These are phyloP conservation scores for Ceuthmochares aereus DNA, from an alignment of 2,113 vertebrate species.

Conservation along the genomic window DNA sequence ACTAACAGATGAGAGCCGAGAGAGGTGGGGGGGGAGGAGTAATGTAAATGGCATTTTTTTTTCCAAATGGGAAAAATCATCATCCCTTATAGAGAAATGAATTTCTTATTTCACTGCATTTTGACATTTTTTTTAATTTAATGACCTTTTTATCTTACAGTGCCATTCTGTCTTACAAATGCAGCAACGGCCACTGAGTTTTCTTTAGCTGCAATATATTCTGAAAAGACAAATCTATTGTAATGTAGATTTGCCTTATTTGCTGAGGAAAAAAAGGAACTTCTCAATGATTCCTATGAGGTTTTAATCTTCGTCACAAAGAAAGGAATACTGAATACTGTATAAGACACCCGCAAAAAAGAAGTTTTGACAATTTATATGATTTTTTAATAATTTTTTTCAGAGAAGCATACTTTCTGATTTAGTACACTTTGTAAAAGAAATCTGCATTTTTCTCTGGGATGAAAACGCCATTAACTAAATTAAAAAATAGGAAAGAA, in stretches of 20 bases:
- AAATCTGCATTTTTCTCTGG: conserved; percentile 82
- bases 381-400: conserved; percentile 28
- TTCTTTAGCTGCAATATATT: conserved; percentile 65
- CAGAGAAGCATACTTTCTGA: conserved; percentile 70
- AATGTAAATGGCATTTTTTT: conserved; percentile 54
- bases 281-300: conserved; percentile 57
- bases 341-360: conserved; percentile 59
- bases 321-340: conserved; percentile 59
- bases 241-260: conserved; percentile 77
- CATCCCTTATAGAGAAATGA: conserved; percentile 68
- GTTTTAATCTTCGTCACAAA: conserved; percentile 57
- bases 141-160: conserved; percentile 66
- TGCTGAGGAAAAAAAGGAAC: conserved; percentile 64
- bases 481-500: conserved; percentile 91
- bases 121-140: conserved; percentile 64
- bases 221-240: conserved; percentile 72
- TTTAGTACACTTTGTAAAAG: conserved; percentile 75
- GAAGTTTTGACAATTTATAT: conserved; percentile 69
- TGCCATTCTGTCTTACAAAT: conserved; percentile 58
- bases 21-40: conserved; percentile 60
- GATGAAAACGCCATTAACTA: conserved; percentile 97
- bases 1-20: conserved; percentile 72
- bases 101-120: conserved; percentile 61
- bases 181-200: conserved; percentile 42
- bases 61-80: conserved; percentile 46